These are phyloP conservation scores for Nothura maculosa DNA, from an alignment of 2,797 vertebrate genomes.

Conservation along the genomic window DNA sequence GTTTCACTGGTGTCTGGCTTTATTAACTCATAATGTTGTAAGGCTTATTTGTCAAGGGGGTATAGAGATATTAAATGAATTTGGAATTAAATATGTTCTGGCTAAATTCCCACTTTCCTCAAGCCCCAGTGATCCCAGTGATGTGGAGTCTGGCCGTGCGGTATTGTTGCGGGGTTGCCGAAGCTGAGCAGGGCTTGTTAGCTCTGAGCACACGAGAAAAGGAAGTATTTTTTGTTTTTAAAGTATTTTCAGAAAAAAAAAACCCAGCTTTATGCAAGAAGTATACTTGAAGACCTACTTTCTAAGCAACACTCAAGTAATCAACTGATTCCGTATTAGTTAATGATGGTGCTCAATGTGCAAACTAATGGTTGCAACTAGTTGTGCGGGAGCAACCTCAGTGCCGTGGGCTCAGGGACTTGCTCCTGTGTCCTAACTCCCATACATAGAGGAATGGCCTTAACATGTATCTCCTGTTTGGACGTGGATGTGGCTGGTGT, in stretches of 20 bases:
- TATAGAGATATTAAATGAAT: slow-evolving; percentile 44
- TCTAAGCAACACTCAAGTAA: neutral
- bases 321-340: neutral
- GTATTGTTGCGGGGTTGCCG: slow-evolving; percentile 3
- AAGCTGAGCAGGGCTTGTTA: slow-evolving; percentile 21
- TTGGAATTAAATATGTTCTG: slow-evolving; percentile 47
- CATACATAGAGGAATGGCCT: accelerated
- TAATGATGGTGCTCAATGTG: neutral
- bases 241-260: slow-evolving; percentile 43
- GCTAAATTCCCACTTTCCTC: slow-evolving; percentile 12
- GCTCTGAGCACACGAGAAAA: neutral
- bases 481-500: neutral
- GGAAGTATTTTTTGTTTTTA: slow-evolving; percentile 9
- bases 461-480: neutral
- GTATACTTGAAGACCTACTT: neutral
- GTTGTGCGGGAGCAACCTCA: neutral
- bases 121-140: slow-evolving; percentile 43
- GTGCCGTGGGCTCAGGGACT: accelerated
- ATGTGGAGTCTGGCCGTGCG: neutral
- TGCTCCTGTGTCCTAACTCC: neutral
- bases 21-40: slow-evolving; percentile 33
- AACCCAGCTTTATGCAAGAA: slow-evolving; percentile 22
- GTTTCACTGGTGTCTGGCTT: slow-evolving; percentile 32
- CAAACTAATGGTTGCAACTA: neutral
- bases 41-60: slow-evolving; percentile 52